These are phyloP conservation scores for Tillus elongatus DNA, from an alignment of 2,888 invertebrate species.

Conservation along the genomic window DNA sequence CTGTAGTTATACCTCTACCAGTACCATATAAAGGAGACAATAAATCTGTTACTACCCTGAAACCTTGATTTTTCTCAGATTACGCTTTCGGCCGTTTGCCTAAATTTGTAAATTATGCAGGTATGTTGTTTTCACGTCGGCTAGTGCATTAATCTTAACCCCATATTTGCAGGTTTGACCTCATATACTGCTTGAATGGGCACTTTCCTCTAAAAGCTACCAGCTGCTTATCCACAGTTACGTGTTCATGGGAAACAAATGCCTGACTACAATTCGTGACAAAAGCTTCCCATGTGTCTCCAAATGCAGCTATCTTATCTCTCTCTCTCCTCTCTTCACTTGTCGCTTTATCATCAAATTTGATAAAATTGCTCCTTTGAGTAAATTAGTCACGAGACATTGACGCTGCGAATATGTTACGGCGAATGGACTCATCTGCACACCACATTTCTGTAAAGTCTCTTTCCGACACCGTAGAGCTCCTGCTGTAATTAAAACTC, in stretches of 20 bases:
- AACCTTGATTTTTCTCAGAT: constrained; percentile 3
- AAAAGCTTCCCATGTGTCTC: constrained; percentile 4
- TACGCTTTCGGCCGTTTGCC: constrained; percentile 1
- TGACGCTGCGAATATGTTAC: constrained; percentile 2
- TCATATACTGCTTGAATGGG: neutral
- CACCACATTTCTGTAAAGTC: constrained; percentile 1
- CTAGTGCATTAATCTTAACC: constrained; percentile 1
- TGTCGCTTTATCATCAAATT: constrained; percentile 3
- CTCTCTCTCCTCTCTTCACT: neutral
- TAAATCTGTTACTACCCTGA: constrained; percentile 3
- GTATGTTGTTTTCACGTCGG: constrained; percentile 3
- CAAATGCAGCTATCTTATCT: neutral
- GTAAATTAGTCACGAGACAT: neutral
- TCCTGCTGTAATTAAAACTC: constrained; percentile 3
- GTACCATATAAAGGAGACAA: neutral
- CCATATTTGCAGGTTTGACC: too few relatives aligned
- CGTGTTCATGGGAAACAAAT: constrained; percentile 3
- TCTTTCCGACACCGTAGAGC: constrained; percentile 2
- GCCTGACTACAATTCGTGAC: constrained; percentile 1
- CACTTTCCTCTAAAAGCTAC: constrained; percentile 2
- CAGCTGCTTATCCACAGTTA: too few relatives aligned
- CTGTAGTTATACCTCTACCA: neutral
- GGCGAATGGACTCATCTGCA: neutral
- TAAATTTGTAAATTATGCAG: neutral
- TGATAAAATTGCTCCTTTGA: neutral